A percentile compares a stretch with the other conserved stretches of the same genome.
Conservation (phyloP, 1,140 invertebrate genomes). For the Drosophila jambulina region DNA sequence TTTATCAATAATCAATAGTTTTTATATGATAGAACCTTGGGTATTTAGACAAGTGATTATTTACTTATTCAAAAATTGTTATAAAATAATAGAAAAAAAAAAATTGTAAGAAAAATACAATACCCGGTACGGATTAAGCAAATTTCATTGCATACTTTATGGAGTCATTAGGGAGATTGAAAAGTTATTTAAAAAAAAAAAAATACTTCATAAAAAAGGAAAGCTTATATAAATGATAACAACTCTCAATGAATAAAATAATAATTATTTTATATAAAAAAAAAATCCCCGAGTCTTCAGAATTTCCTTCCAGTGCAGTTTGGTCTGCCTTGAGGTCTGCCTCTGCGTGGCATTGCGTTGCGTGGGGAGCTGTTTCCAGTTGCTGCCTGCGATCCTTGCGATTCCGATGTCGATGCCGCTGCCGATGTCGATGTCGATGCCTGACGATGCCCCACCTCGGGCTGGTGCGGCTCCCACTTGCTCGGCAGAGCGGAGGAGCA, state of each 20-base stretch:
- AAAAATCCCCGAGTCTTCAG: not conserved
- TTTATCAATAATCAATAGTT: not conserved
- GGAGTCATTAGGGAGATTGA: too few relatives aligned
- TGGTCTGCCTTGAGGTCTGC: slow-evolving; percentile 56
- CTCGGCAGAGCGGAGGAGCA: slow-evolving; percentile 19
- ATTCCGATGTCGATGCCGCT: slow-evolving; percentile 14
- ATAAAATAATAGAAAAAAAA: too few relatives aligned
- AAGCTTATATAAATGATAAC: too few relatives aligned
- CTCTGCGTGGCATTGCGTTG: slow-evolving; percentile 46
- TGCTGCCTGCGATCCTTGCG: slow-evolving; percentile 46
- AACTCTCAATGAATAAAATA: not conserved
- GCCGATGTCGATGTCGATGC: slow-evolving; percentile 11
- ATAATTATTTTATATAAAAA: not conserved
- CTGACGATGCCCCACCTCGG: slow-evolving; percentile 27
- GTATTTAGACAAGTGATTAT: too few relatives aligned
- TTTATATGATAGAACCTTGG: too few relatives aligned
- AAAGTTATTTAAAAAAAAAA: too few relatives aligned
- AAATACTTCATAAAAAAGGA: too few relatives aligned
- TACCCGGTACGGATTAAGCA: too few relatives aligned
- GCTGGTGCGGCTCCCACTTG: slow-evolving; percentile 34
- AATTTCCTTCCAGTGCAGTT: slow-evolving; percentile 20
- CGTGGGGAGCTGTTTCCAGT: slow-evolving; percentile 77
- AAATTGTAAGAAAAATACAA: too few relatives aligned
- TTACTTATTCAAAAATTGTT: too few relatives aligned
- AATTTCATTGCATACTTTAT: too few relatives aligned